Percentiles rank a stretch among this genome's conserved stretches.
Evolutionary conservation across 1,140 invertebrate species (phyloP).

Genomic region (Neodiprion pinetum): DNA sequence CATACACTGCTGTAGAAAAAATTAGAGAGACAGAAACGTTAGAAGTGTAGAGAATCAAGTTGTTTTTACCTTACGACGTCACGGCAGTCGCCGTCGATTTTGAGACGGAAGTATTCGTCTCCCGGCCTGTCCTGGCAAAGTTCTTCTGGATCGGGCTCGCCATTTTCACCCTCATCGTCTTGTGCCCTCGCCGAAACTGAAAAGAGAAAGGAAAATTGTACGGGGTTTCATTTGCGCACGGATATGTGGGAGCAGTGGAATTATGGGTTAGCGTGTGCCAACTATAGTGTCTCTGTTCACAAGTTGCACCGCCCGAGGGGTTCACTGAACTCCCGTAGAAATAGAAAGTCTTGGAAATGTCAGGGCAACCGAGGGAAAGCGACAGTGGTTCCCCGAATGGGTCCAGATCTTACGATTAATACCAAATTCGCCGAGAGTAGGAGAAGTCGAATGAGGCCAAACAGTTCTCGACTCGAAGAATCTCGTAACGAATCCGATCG

Average conservation of each 20-base stretch:
- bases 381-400: slow-evolving; percentile 50
- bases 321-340: slow-evolving; percentile 49
- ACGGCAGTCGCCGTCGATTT: slow-evolving; percentile 84
- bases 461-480: neutral
- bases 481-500: too few relatives aligned
- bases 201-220: slow-evolving; percentile 18
- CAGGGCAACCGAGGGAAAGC: slow-evolving; percentile 54
- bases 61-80: slow-evolving; percentile 85
- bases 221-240: too few relatives aligned
- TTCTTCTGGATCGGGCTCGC: slow-evolving; percentile 79
- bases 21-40: too few relatives aligned
- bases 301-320: slow-evolving; percentile 18
- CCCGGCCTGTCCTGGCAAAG: slow-evolving; percentile 84
- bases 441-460: slow-evolving; percentile 2
- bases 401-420: slow-evolving; percentile 38
- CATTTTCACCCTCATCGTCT: slow-evolving; percentile 72
- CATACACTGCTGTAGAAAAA: too few relatives aligned
- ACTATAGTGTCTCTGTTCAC: neutral
- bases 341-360: slow-evolving; percentile 62
- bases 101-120: slow-evolving; percentile 89
- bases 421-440: neutral
- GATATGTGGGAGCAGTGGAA: neutral
- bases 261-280: slow-evolving; percentile 18
- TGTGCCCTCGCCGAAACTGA: slow-evolving; percentile 57
- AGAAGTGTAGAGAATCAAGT: too few relatives aligned